A percentile compares a stretch with the other conserved stretches of the same genome.
Conservation (phyloP, 2,888 invertebrate species). For the Eupithecia dodoneata region DNA sequence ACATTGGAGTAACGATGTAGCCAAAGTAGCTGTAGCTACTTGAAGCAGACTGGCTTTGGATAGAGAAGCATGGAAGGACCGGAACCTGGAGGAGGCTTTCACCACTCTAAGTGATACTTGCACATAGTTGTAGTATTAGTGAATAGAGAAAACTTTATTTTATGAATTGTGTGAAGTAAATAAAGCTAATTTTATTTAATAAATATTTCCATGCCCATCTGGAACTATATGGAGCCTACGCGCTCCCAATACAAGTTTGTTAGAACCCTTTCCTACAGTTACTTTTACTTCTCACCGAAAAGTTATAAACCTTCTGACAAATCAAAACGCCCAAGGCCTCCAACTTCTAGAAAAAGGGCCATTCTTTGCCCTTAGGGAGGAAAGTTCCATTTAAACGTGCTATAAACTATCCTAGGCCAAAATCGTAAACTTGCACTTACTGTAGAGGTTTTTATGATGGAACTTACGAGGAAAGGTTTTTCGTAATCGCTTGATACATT, state of each 20-base stretch:
- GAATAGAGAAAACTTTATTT: no score
- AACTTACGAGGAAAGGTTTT: background rate
- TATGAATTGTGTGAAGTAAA: no score
- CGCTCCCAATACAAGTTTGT: background rate
- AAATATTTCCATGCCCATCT: background rate
- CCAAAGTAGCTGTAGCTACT: no score
- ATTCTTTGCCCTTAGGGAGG: conserved; percentile 30
- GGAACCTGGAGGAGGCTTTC: no score
- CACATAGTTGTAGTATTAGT: no score
- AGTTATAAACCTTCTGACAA: conserved; percentile 33
- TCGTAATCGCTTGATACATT: background rate
- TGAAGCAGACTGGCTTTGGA: no score
- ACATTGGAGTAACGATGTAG: no score
- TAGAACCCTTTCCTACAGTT: background rate
- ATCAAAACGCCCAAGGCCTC: conserved; percentile 35
- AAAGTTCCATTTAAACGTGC: conserved; percentile 38
- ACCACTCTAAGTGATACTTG: no score
- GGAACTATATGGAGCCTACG: background rate
- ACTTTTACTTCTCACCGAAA: conserved; percentile 5
- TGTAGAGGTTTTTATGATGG: conserved; percentile 24
- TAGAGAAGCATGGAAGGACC: no score
- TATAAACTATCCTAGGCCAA: conserved; percentile 36
- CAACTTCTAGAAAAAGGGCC: conserved; percentile 29
- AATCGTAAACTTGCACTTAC: conserved; percentile 43
- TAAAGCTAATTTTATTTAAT: no score